Conservation (phyloP, 2,888 invertebrate species). For the Acleris sparsana region DNA sequence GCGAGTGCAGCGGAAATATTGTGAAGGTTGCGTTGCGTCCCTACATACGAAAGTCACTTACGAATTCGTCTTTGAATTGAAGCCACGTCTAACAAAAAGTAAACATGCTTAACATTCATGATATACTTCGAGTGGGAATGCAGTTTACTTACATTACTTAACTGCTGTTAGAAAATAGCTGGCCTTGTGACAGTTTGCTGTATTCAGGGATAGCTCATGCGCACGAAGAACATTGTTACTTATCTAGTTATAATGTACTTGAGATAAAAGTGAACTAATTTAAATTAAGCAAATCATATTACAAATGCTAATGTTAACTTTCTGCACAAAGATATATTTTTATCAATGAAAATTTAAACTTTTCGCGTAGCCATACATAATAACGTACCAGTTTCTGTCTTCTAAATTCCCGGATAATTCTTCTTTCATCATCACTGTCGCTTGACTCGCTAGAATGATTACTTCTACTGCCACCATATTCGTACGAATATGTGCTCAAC, state of each 20-base stretch:
- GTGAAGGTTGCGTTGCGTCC: not conserved
- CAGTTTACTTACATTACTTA: conserved; percentile 15
- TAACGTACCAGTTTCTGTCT: conserved; percentile 43
- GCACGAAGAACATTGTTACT: no score
- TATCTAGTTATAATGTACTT: no score
- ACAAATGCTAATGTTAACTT: no score
- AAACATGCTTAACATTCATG: conserved; percentile 29
- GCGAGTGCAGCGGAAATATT: conserved; percentile 26
- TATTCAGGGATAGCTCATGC: not conserved
- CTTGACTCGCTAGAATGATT: conserved; percentile 42
- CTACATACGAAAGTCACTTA: conserved; percentile 1
- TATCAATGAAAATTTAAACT: no score
- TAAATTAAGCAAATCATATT: no score
- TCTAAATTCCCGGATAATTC: conserved; percentile 43
- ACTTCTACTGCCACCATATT: conserved; percentile 7
- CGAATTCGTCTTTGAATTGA: conserved; percentile 4
- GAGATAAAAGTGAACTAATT: no score
- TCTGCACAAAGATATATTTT: no score
- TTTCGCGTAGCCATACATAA: no score
- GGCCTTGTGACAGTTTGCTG: conserved; percentile 8
- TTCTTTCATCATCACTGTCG: conserved; percentile 47
- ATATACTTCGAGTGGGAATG: conserved; percentile 24
- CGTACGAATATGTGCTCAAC: conserved; percentile 27
- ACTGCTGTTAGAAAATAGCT: conserved; percentile 11
- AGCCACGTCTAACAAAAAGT: conserved; percentile 16